phyloP scores from a whole-genome alignment of 2,888 invertebrate species.

The Hetaerina titia region DNA sequence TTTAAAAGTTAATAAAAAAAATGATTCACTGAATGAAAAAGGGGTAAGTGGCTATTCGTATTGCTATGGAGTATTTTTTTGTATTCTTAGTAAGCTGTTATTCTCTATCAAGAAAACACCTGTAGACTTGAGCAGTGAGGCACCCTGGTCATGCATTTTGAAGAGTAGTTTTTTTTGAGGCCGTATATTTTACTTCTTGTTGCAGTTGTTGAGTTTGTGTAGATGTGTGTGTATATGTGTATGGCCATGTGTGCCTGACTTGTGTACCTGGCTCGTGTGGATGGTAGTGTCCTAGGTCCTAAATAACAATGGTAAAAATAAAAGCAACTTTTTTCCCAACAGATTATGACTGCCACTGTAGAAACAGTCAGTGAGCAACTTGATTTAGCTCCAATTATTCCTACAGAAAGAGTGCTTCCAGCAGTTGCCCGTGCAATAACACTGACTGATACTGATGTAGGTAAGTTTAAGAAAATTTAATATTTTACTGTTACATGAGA shows the following conservation, averaged over 20 bases:
- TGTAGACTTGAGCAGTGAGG: background rate
- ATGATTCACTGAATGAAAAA: background rate
- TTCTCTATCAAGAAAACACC: background rate
- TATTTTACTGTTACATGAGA: no score
- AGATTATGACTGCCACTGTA: constrained; percentile 97
- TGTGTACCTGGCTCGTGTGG: background rate
- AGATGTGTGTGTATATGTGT: background rate
- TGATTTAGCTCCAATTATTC: constrained; percentile 92
- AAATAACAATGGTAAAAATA: background rate
- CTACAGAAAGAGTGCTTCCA: constrained; percentile 84
- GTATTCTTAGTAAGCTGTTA: background rate
- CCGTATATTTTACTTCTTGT: background rate
- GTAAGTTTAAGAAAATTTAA: constrained; percentile 76
- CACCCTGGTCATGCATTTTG: constrained; percentile 29
- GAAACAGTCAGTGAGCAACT: constrained; percentile 95
- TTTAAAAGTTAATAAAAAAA: background rate
- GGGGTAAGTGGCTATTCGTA: constrained; percentile 8
- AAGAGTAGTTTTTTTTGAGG: constrained; percentile 28
- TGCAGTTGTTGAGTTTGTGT: background rate
- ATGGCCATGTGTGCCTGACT: background rate
- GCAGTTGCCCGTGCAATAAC: constrained; percentile 93
- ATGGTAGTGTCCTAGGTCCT: background rate
- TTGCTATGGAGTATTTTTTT: constrained; percentile 6
- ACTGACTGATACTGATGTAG: constrained; percentile 92
- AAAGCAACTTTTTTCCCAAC: constrained; percentile 76